Evolutionary conservation across 2,797 vertebrate genomes (phyloP), one percentile per base, ranked within the genome.

Genomic region (Tragelaphus eurycerus): DNA sequence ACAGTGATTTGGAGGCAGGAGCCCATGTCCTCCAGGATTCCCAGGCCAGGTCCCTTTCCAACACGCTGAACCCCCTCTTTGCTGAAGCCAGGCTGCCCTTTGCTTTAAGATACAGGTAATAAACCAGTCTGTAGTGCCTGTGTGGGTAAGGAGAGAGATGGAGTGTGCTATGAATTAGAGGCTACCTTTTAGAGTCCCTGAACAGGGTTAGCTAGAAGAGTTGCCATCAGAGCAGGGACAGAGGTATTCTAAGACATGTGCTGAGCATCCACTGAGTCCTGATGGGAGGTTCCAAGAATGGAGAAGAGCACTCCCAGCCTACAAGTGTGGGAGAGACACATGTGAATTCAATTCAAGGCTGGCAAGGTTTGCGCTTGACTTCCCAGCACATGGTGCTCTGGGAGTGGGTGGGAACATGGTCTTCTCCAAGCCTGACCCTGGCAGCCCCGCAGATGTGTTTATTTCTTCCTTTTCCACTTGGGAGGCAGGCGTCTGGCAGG

Each of bases 401-500:
- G 91, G 92, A 64, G 85, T 83, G 85, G 85, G 86, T 74, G 96
- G 96, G 96, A 62, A 82, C 59, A 6, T 0, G 0, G 23, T 29
- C 89, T 96, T 84, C 90, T 92, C 82, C 48, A 13, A 15, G 94
- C 91, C 86, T 25, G 64, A 82, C 96, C 87, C 82, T 57, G 92
- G 96, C 90, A 86, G 87, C 62, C 67, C 0, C 0, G 50, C 94
- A 90, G 27, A 91, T 67, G 71, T 88, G 62, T 89, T 85, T 85
- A 57, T 74, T 82, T 96, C 87, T 93, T 59, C 55, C 90, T 86
- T 84, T 79, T 74, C 93, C 76, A 82, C 64, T 67, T 78, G 93
- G 95, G 96, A 97, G 96, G 93, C 91, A 48, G 38, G 52, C 13
- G 13, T 54, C 87, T 92, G 95, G 87, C 84, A 23, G 59, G 25